Evolutionary conservation across 2,888 invertebrate species (phyloP), one percentile per base, ranked within the genome.

Genomic region (Yponomeuta plumbellus): DNA sequence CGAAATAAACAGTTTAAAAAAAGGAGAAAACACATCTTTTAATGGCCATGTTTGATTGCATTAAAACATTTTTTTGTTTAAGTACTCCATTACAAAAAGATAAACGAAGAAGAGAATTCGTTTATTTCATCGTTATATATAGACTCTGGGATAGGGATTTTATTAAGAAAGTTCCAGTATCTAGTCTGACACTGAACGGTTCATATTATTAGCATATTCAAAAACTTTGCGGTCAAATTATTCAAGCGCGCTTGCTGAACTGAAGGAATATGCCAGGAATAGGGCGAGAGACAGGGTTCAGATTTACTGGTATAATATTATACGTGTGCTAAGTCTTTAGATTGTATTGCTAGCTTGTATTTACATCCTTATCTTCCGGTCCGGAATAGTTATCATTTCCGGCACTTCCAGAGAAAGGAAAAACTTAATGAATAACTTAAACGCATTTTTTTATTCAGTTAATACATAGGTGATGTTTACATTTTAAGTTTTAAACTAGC

Each of bases 151-250:
- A n/a, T n/a, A 21, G 23, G 59, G 80, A 80, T 80, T 78, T 81
- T 80, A 84, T 83, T 81, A 81, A 79, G 77, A 79, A 84, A 84
- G 79, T 83, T 84, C 70, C 68, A 52, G 68, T 71, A 8, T 10
- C 34, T 34, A 70, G 71, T 70, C 68, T 66, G 65, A 67, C 67
- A 69, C 71, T 69, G 70, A 74, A 74, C 71, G 71, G 77, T 80
- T 80, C 75, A 77, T 76, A 75, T 20, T 39, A 81, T 83, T 82
- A 79, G 71, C 81, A 80, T 83, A 76, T 78, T 79, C 77, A 73
- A 74, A 77, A 82, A 82, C 79, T 81, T 78, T n/a, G 23, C 22
- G 23, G 8, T 23, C 61, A 61, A 61, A 34, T 61, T 61, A 61
- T 61, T 39, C 61, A 61, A n/a, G 26, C 61, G 34, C n/a, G n/a